phyloP scores from a whole-genome alignment of 2,888 invertebrate genomes.

The Callyntrura sp. region DNA sequence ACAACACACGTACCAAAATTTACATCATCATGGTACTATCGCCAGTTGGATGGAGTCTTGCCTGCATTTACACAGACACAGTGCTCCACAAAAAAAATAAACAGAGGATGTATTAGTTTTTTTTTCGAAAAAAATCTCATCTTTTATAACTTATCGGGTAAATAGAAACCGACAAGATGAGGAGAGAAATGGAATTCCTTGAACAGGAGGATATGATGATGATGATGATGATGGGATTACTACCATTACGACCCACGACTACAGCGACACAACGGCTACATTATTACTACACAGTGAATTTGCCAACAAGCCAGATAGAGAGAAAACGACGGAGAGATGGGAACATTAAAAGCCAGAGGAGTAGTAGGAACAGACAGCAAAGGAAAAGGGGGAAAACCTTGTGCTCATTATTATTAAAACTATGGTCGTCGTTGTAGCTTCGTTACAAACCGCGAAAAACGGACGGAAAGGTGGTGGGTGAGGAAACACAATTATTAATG shows the following conservation, averaged over 20 bases:
- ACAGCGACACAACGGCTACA: background rate
- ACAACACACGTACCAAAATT: background rate
- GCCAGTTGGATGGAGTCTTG: background rate
- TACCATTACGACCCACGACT: background rate
- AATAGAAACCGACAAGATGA: slow-evolving; percentile 5
- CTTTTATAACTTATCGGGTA: background rate
- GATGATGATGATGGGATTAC: slow-evolving; percentile 3
- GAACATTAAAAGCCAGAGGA: background rate
- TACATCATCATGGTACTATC: no score
- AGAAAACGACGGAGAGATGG: background rate
- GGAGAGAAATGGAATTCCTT: background rate
- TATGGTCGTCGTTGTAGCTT: background rate
- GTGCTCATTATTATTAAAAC: slow-evolving; percentile 38
- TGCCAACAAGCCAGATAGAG: slow-evolving; percentile 33
- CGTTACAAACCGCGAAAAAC: background rate
- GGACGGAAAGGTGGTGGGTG: slow-evolving; percentile 40
- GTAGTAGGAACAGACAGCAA: background rate
- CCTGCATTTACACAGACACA: background rate
- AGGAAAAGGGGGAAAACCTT: slow-evolving; percentile 25
- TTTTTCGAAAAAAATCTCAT: background rate
- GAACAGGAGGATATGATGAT: background rate
- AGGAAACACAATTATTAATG: slow-evolving; percentile 48
- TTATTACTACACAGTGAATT: slow-evolving; percentile 21
- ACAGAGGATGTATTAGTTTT: background rate
- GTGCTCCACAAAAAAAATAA: slow-evolving; percentile 29